These are phyloP conservation scores for Etheostoma nigrum DNA, from an alignment of 2,797 vertebrate species.

Conservation along the genomic window DNA sequence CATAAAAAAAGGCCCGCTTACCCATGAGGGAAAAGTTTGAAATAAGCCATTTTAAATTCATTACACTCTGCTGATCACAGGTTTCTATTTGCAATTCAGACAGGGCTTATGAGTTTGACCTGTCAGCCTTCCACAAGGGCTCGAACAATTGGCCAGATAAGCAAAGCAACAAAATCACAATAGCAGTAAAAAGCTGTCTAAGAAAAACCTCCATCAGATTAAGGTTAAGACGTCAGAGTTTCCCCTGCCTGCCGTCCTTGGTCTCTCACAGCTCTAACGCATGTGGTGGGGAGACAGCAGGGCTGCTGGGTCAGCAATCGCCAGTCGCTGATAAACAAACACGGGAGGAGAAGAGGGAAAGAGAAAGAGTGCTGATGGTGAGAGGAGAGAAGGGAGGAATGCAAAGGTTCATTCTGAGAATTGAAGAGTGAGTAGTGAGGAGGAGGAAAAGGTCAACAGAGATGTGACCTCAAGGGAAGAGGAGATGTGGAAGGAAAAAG, in stretches of 20 bases:
- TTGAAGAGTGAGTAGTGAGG: slow-evolving; percentile 30
- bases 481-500: slow-evolving; percentile 16
- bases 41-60: slow-evolving; percentile 56
- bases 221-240: slow-evolving; percentile 55
- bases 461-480: slow-evolving; percentile 28
- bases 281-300: slow-evolving; percentile 49
- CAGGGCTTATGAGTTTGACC: slow-evolving; percentile 53
- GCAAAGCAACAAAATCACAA: slow-evolving; percentile 55
- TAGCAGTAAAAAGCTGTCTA: slow-evolving; percentile 40
- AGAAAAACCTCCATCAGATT: slow-evolving; percentile 61
- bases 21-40: slow-evolving; percentile 7
- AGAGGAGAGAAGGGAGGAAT: slow-evolving; percentile 6
- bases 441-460: slow-evolving; percentile 33
- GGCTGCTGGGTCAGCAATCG: slow-evolving; percentile 71
- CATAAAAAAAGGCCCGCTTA: slow-evolving; percentile 10
- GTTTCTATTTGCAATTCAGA: slow-evolving; percentile 58
- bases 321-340: slow-evolving; percentile 54
- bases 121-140: slow-evolving; percentile 38
- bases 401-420: slow-evolving; percentile 36
- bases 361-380: slow-evolving; percentile 45
- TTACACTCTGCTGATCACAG: slow-evolving; percentile 48
- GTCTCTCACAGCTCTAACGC: slow-evolving; percentile 47
- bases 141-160: slow-evolving; percentile 54
- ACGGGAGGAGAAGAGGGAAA: slow-evolving; percentile 22
- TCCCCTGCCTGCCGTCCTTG: slow-evolving; percentile 45